Percentiles rank a stretch among this genome's conserved stretches.
phyloP scores from a whole-genome alignment of 2,888 invertebrate genomes.

The Parapristionchus giblindavisi region DNA sequence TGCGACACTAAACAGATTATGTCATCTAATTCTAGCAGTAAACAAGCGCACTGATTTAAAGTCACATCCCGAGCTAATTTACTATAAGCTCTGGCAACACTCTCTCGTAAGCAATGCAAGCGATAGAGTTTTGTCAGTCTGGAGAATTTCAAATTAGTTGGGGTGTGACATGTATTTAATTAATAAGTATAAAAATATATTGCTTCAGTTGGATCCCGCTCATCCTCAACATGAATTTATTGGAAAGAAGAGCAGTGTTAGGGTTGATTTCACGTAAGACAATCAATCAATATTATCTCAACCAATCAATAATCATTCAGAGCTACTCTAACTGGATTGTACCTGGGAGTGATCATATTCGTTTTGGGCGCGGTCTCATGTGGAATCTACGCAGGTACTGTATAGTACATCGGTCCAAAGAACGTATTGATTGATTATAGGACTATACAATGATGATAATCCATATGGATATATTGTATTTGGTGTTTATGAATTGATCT shows the following conservation, averaged over 20 bases:
- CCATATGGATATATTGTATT: conserved; percentile 9
- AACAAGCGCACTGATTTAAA: too few relatives aligned
- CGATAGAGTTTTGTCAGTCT: too few relatives aligned
- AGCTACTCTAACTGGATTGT: conserved; percentile 7
- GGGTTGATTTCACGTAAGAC: conserved; percentile 31
- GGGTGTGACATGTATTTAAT: background rate
- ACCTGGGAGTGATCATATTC: conserved; percentile 23
- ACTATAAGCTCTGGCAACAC: too few relatives aligned
- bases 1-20: too few relatives aligned
- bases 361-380: conserved; percentile 23
- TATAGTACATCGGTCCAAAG: background rate
- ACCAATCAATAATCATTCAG: background rate
- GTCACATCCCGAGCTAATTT: too few relatives aligned
- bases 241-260: conserved; percentile 15
- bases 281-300: background rate
- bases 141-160: too few relatives aligned
- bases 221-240: conserved; percentile 14
- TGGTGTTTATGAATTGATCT: conserved; percentile 13
- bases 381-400: conserved; percentile 10
- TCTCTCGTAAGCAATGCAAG: too few relatives aligned
- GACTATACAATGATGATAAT: conserved; percentile 11
- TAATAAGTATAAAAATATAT: background rate
- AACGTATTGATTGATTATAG: background rate
- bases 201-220: conserved; percentile 12
- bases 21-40: too few relatives aligned